Base-by-base conservation (phyloP, 1,140 invertebrate species). In the Pseudomyrmex sp. region DNA sequence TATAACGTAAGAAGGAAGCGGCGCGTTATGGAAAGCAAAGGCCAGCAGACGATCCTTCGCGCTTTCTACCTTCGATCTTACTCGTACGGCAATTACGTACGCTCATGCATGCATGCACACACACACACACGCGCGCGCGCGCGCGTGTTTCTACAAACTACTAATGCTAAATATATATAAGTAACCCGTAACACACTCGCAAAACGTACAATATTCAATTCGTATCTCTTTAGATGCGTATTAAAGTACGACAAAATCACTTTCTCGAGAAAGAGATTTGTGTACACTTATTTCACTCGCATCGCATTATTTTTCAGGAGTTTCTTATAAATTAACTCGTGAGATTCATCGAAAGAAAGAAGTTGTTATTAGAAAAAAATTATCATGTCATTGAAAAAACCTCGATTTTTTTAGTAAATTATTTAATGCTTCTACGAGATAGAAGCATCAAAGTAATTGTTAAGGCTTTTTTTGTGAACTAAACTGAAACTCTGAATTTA, bases 21-120 rank as follows among this genome's bases (percentile, higher is more conserved):
- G 90, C 90, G 88, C 89, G 86, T 89, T 90, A 80, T 91, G 91
- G 92, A 93, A 94, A 93, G 91, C 92, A 93, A 93, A 94, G 93
- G 91, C 92, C 91, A 92, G 91, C 92, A 92, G 91, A 93, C 92
- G 92, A 92, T 93, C 92, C 91, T 91, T 80, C 82, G 90, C 92
- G 91, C 93, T 94, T 93, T 94, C 92, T 94, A 93, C 91, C 91
- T 92, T 91, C 91, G 91, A 93, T 93, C 91, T 91, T 91, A 92
- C 90, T 89, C 80, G 87, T 85, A 87, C 89, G 73, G 82, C 90
- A 91, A 92, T 93, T 93, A 92, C 91, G 88, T 88, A 88, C 88
- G 73, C 86, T 66, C 74, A 23, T 54, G 46, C 48, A 48, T 77
- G 7, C 50, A 15, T 61, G 68, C 13, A 73, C 56, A 50, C 48